phyloP scores from a whole-genome alignment of 2,797 vertebrate species.

The Phaenicophaeus curvirostris region DNA sequence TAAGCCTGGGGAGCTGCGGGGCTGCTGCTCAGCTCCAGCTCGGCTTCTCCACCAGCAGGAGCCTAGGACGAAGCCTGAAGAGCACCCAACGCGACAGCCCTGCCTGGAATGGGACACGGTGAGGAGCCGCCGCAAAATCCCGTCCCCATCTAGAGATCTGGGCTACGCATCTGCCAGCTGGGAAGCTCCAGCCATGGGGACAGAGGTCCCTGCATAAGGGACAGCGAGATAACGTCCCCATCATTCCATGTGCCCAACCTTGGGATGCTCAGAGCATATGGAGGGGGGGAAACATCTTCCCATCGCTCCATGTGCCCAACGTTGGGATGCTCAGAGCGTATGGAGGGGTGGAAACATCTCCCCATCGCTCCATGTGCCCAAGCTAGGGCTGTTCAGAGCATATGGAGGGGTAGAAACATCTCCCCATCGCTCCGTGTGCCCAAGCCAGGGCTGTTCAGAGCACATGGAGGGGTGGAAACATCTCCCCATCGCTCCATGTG shows the following conservation, averaged over 20 bases:
- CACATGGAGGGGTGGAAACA: no score
- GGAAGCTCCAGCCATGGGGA: background rate
- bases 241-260: no score
- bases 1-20: background rate
- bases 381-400: no score
- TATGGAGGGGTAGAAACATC: no score
- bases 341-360: background rate
- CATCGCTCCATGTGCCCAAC: fast-evolving
- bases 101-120: fast-evolving
- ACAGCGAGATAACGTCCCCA: background rate
- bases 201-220: background rate
- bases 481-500: no score
- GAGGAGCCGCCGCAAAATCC: background rate
- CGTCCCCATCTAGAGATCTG: background rate
- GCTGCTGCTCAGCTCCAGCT: background rate
- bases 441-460: no score
- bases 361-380: no score
- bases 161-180: background rate
- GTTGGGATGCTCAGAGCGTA: background rate
- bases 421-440: no score
- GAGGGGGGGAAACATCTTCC: background rate
- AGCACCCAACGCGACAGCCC: background rate
- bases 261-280: no score
- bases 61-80: background rate
- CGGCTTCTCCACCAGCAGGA: background rate